Conservation (phyloP, 2,797 vertebrate species). For the Hypotaenidia philippensis region DNA sequence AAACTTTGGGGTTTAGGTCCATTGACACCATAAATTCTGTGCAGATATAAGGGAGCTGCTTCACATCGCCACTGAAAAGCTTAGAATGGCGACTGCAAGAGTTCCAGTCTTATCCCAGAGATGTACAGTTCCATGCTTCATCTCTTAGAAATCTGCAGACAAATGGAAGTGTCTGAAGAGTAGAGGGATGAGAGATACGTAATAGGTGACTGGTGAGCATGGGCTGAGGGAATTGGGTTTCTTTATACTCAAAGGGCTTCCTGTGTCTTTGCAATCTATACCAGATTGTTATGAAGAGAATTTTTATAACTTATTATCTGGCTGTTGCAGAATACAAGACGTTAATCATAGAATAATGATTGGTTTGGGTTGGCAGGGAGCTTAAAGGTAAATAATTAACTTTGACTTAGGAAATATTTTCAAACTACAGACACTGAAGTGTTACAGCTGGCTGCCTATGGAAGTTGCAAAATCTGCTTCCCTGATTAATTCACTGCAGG, state of each 20-base stretch:
- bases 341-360: neutral
- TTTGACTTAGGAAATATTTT: neutral
- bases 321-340: neutral
- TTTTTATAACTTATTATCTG: neutral
- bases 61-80: rapidly evolving
- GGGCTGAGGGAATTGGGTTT: neutral
- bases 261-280: neutral
- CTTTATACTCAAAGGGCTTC: neutral
- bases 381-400: neutral
- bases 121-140: neutral
- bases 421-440: neutral
- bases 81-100: neutral
- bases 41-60: neutral
- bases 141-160: neutral
- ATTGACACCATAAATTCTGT: neutral
- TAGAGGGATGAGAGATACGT: neutral
- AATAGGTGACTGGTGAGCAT: neutral
- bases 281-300: neutral
- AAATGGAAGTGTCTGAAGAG: neutral
- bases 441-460: neutral
- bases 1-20: neutral
- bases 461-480: neutral
- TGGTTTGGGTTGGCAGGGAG: too few relatives aligned
- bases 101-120: neutral
- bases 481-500: neutral